phyloP scores from a whole-genome alignment of 1,140 invertebrate species.

The Bemisia tabaci region DNA sequence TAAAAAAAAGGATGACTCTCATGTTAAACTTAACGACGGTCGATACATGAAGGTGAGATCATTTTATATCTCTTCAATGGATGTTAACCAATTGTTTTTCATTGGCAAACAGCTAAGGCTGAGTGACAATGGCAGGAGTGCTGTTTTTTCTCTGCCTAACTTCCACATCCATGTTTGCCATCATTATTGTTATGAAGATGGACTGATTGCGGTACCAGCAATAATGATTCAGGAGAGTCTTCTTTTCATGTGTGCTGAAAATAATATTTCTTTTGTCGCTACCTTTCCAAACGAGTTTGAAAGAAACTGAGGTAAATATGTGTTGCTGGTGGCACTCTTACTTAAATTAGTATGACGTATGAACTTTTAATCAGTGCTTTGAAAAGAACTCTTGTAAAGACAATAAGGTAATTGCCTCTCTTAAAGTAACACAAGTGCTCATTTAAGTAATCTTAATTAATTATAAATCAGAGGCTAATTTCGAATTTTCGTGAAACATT shows the following conservation, averaged over 20 bases:
- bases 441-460: too few relatives aligned
- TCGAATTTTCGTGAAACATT: too few relatives aligned
- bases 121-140: neutral
- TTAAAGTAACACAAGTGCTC: too few relatives aligned
- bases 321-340: too few relatives aligned
- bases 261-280: neutral
- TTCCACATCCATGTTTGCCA: neutral
- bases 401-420: too few relatives aligned
- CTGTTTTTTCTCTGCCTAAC: neutral
- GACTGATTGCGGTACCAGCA: neutral
- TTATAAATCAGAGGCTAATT: too few relatives aligned
- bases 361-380: too few relatives aligned
- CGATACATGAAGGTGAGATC: neutral
- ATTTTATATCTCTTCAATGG: neutral
- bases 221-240: neutral
- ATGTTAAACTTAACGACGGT: neutral
- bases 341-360: too few relatives aligned
- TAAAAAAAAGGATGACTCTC: neutral
- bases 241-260: neutral
- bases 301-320: too few relatives aligned
- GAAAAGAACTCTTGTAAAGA: too few relatives aligned
- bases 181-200: neutral
- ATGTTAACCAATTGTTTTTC: neutral
- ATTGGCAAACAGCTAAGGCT: neutral
- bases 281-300: neutral